These are phyloP conservation scores for Samia ricini DNA, from an alignment of 1,140 invertebrate species.

Conservation along the genomic window DNA sequence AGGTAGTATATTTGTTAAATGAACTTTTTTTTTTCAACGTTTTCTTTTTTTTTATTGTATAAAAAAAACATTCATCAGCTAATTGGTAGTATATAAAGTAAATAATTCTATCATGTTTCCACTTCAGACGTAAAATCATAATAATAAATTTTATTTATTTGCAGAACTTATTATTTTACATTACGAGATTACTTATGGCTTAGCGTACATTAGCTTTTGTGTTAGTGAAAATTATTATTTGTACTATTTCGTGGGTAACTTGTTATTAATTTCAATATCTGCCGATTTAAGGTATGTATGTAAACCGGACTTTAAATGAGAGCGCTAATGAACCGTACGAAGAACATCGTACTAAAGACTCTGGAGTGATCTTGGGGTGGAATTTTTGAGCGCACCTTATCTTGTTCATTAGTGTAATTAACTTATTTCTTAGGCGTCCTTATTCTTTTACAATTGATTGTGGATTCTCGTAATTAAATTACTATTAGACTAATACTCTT, in stretches of 20 bases:
- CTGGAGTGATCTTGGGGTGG: constrained; percentile 66
- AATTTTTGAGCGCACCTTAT: constrained; percentile 69
- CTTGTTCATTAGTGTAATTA: constrained; percentile 76
- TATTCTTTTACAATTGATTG: constrained; percentile 55
- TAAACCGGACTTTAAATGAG: constrained; percentile 38
- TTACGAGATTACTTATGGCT: too few relatives aligned
- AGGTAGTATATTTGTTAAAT: too few relatives aligned
- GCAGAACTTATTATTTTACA: too few relatives aligned
- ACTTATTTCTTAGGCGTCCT: constrained; percentile 56
- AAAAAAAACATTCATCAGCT: too few relatives aligned
- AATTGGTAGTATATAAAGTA: too few relatives aligned
- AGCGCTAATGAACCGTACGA: constrained; percentile 70
- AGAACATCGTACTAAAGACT: constrained; percentile 74
- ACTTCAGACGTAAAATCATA: too few relatives aligned
- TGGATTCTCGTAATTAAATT: constrained; percentile 9
- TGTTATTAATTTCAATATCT: neutral
- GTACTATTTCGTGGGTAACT: neutral
- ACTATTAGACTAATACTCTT: neutral
- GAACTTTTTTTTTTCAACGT: too few relatives aligned
- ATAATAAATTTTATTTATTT: too few relatives aligned
- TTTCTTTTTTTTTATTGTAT: too few relatives aligned
- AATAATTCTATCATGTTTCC: too few relatives aligned
- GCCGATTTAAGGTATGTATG: constrained; percentile 24
- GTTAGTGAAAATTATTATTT: neutral
- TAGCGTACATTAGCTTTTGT: too few relatives aligned